Evolutionary conservation across 1,140 invertebrate species (phyloP).

Genomic region (Aphaenogaster rudis): DNA sequence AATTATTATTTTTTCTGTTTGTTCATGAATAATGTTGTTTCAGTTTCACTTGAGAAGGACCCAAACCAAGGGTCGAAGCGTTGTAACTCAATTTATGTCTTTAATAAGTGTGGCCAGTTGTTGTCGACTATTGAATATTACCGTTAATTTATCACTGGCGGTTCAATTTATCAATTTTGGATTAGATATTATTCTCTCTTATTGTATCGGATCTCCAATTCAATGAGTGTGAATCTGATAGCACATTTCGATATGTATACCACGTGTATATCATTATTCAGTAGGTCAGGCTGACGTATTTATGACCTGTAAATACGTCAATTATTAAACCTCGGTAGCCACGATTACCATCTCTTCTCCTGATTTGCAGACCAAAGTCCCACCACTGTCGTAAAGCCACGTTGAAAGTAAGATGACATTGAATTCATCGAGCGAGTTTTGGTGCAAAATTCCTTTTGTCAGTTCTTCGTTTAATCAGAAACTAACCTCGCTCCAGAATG

Average conservation of each 20-base stretch:
- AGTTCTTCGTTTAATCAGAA: not conserved
- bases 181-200: not conserved
- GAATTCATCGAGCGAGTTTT: constrained; percentile 36
- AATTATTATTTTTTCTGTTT: too few species aligned
- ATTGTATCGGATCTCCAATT: not conserved
- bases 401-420: constrained; percentile 39
- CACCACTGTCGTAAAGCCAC: not conserved
- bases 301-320: not conserved
- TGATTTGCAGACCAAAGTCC: not conserved
- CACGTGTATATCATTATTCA: not conserved
- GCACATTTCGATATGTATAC: not conserved
- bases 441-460: constrained; percentile 4
- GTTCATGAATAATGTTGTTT: too few species aligned
- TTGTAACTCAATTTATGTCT: too few species aligned
- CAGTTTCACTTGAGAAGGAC: too few species aligned
- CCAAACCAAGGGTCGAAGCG: too few species aligned
- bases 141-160: too few species aligned
- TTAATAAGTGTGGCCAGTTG: too few species aligned
- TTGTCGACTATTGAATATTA: too few species aligned
- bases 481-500: not conserved
- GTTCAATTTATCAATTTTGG: too few species aligned
- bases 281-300: not conserved
- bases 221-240: not conserved
- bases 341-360: not conserved
- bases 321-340: not conserved